Evolutionary conservation across 2,888 invertebrate genomes (phyloP), one percentile per base, ranked within the genome.

Genomic region (Auanema freiburgensis): DNA sequence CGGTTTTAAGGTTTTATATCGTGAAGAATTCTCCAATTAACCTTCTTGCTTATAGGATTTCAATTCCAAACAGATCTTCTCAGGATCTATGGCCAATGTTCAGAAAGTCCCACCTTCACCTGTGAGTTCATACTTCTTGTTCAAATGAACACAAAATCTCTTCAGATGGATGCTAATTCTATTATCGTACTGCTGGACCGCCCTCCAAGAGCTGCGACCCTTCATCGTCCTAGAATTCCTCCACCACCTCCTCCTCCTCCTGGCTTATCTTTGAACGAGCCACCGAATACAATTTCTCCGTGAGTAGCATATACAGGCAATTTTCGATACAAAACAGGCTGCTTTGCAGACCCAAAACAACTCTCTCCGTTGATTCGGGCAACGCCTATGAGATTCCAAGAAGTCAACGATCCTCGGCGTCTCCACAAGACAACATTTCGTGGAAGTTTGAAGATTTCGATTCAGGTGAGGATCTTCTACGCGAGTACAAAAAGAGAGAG

Each of bases 221-320:
- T 75, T 25, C 67, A 69, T 43, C 57, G 76, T 42, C 76, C 76
- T 1, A 69, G 66, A 24, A 57, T 65, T 50, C 70, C 76, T 11
- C 76, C 75, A 1, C 75, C 76, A 44, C 74, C 74, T 10, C 71
- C 71, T 43, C 74, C 76, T 8, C 42, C 58, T 4, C 52, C 24
- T 4, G n/a, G 16, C 46, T 46, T 46, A 18, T 46, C 46, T 5
- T 46, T 46, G 16, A 46, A 10, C 10, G 16, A 21, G 46, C 21
- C 21, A 5, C 10, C 46, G 10, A 46, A 46, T 10, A 16, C 46
- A 21, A 46, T 46, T 10, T 18, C 16, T 16, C 16, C 16, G 16
- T 46, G 10, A 16, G 46, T 10, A 5, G 3, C 46, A 46, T 46
- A 3, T 5, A 46, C 6, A 5, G 6, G 3, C 46, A 5, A 5